Evolutionary conservation across 2,888 invertebrate species (phyloP).

Genomic region (Nephrocerus scutellatus): DNA sequence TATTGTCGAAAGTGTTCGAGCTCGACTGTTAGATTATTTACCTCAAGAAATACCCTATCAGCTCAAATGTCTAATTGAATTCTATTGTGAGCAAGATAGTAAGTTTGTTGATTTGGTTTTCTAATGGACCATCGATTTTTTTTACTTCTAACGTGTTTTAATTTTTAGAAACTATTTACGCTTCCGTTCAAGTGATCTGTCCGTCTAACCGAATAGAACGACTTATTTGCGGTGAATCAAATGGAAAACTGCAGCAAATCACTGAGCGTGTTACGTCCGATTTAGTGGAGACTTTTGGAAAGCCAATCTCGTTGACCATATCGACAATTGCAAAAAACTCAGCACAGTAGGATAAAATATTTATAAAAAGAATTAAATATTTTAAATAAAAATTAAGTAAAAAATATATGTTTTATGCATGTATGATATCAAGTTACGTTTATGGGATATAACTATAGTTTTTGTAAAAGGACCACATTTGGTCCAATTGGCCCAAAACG

Average conservation of each 20-base stretch:
- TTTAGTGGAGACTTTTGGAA: constrained; percentile 59
- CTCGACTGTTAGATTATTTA: constrained; percentile 75
- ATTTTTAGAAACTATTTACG: constrained; percentile 50
- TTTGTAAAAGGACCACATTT: too few species aligned
- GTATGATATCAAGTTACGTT: too few species aligned
- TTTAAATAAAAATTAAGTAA: too few species aligned
- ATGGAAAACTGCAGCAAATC: constrained; percentile 65
- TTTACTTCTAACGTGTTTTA: constrained; percentile 1
- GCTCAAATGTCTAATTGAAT: constrained; percentile 60
- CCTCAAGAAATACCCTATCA: constrained; percentile 82
- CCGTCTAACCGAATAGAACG: constrained; percentile 57
- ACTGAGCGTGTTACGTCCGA: constrained; percentile 58
- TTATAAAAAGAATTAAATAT: too few species aligned
- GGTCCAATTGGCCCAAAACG: too few species aligned
- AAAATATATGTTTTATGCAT: too few species aligned
- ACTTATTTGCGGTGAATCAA: constrained; percentile 61
- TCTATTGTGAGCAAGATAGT: constrained; percentile 57
- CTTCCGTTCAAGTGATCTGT: constrained; percentile 59
- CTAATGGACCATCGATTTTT: too few species aligned
- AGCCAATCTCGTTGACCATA: constrained; percentile 48
- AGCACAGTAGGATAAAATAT: too few species aligned
- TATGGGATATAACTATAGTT: too few species aligned
- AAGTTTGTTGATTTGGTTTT: too few species aligned
- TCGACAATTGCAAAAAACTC: constrained; percentile 30
- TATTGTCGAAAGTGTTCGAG: constrained; percentile 68